phyloP scores from a whole-genome alignment of 2,888 invertebrate species.

The Nomada flava region DNA sequence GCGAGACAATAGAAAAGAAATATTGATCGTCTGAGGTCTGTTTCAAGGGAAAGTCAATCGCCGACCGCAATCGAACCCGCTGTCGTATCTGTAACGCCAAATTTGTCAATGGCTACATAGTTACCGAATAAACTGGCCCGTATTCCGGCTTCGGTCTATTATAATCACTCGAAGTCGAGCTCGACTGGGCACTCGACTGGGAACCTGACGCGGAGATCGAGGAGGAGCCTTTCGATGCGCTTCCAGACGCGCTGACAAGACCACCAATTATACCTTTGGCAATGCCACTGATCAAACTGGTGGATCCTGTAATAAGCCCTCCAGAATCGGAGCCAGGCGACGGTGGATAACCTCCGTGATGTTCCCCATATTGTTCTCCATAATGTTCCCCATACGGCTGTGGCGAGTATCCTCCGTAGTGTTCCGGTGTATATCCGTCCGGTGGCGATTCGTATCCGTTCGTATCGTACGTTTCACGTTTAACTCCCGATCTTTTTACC shows the following conservation, averaged over 20 bases:
- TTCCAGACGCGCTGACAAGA: conserved; percentile 78
- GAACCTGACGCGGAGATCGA: conserved; percentile 47
- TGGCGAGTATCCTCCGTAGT: conserved; percentile 21
- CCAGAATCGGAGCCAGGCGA: conserved; percentile 54
- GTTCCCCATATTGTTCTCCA: neutral
- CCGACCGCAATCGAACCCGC: conserved; percentile 16
- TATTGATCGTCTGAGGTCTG: neutral
- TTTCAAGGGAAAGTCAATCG: neutral
- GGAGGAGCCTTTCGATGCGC: conserved; percentile 73
- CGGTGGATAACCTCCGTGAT: neutral
- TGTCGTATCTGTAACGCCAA: neutral
- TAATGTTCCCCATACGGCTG: conserved; percentile 13
- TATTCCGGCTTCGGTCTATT: conserved; percentile 47
- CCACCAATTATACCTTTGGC: conserved; percentile 79
- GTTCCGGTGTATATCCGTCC: conserved; percentile 12
- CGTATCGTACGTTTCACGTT: conserved; percentile 21
- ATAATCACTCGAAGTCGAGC: conserved; percentile 19
- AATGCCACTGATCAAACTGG: conserved; percentile 78
- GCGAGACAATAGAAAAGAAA: neutral
- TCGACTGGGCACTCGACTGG: conserved; percentile 26
- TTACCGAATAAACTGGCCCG: conserved; percentile 59
- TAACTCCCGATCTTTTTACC: conserved; percentile 71
- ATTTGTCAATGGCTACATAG: conserved; percentile 35
- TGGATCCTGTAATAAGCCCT: conserved; percentile 61
- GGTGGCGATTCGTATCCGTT: conserved; percentile 56